These are phyloP conservation scores for Lagopus leucura DNA, from an alignment of 2,113 vertebrate species.

Conservation along the genomic window DNA sequence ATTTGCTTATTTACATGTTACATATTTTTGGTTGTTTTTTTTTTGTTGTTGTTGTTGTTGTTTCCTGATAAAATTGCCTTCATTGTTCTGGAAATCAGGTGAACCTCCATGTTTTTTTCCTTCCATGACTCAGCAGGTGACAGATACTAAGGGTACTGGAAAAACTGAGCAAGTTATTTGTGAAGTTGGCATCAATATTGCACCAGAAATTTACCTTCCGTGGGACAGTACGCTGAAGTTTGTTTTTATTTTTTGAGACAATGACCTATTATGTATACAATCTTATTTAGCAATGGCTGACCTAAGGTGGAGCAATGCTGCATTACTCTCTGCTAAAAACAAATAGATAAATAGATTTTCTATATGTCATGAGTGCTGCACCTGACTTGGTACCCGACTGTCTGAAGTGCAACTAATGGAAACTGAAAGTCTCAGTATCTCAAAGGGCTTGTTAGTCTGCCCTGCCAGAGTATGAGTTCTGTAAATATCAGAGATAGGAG, in stretches of 20 bases:
- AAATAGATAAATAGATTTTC: background rate
- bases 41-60: too few relatives aligned
- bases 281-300: background rate
- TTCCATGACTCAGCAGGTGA: background rate
- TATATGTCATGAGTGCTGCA: background rate
- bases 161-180: background rate
- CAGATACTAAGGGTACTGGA: background rate
- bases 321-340: background rate
- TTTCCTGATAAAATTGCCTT: background rate
- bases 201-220: background rate
- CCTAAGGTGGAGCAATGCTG: background rate
- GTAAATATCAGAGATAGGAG: background rate
- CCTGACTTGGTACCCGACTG: background rate
- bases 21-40: too few relatives aligned
- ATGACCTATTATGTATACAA: background rate
- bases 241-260: background rate
- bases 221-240: background rate
- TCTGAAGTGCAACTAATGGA: background rate
- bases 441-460: background rate
- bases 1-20: background rate
- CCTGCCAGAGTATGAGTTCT: background rate
- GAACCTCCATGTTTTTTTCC: background rate
- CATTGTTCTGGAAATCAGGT: background rate
- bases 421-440: background rate
- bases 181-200: background rate